Base-by-base conservation (phyloP, 2,113 vertebrate genomes). In the Passer montanus region DNA sequence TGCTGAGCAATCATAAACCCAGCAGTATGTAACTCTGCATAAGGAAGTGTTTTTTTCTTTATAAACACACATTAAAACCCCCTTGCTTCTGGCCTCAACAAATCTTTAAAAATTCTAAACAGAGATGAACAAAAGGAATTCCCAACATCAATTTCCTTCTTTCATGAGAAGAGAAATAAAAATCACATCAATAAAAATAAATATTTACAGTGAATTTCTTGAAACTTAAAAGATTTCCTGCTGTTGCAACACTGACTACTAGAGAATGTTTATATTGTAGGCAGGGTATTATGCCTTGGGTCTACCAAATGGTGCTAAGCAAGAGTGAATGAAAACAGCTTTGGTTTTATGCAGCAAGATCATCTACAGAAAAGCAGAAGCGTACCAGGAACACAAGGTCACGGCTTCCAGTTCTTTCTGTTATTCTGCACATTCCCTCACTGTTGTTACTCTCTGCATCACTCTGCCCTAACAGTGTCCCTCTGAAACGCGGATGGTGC, bases 21-120 rank as follows among this genome's bases (percentile, higher is more conserved):
- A 82, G 64, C 14, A 89, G 37, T 92, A 84, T 3, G 4, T 17
- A 77, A 33, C 39, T 89, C 90, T 73, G n/a, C 31, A 62, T 73
- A 67, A 68, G 80, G n/a, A 91, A 49, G 31, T 44, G n/a, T 24
- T 89, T 77, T 95, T 94, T 47, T 81, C 67, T 87, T 91, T 80
- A 69, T 90, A 92, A 95, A 46, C 50, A 73, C 53, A 90, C 43
- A 39, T 17, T 83, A 68, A 91, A 80, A 13, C 7, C 22, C 19
- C 28, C 21, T 55, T 80, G 37, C 43, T 96, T 93, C 78, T 84
- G 67, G 53, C 67, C 44, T 83, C 52, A 83, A 69, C 35, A 86
- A 37, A 60, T 43, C 82, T 93, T 85, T 47, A 69, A 87, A 83
- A 66, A 74, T 53, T 89, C 43, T 79, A 75, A 83, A 78, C 56